Evolutionary conservation across 2,797 vertebrate species (phyloP).

Genomic region (Semaprochilodus insignis): DNA sequence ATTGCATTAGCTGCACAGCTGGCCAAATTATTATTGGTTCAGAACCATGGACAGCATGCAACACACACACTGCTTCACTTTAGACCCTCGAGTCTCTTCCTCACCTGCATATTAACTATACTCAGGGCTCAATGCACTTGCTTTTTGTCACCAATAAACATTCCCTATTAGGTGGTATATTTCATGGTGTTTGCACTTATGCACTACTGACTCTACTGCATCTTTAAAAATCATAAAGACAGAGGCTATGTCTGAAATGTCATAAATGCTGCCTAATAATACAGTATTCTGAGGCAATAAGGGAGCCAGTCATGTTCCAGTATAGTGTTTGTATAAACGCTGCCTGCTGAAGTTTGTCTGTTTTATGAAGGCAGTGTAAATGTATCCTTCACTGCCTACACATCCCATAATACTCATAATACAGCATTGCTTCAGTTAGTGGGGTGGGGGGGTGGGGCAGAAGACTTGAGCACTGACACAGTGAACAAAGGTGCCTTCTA

Average conservation of each 20-base stretch:
- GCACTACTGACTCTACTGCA: neutral
- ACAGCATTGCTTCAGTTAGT: too few relatives aligned
- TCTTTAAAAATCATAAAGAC: neutral
- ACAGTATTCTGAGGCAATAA: too few relatives aligned
- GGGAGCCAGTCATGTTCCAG: too few relatives aligned
- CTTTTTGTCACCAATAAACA: neutral
- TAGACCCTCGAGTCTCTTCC: neutral
- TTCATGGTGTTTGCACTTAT: neutral
- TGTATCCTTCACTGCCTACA: too few relatives aligned
- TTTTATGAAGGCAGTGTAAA: too few relatives aligned
- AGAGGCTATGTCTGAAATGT: neutral
- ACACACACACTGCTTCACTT: neutral
- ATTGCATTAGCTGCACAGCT: neutral
- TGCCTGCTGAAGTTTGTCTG: too few relatives aligned
- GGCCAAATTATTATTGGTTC: neutral
- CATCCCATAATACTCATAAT: too few relatives aligned
- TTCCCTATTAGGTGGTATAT: neutral
- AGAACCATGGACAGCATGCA: constrained; percentile 8
- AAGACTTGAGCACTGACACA: too few relatives aligned
- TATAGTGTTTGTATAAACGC: too few relatives aligned
- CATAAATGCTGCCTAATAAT: too few relatives aligned
- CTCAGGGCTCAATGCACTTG: neutral
- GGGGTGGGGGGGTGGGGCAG: too few relatives aligned
- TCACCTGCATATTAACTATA: neutral
- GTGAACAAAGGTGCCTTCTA: too few relatives aligned